Percentiles rank a stretch among this genome's conserved stretches.
Evolutionary conservation across 2,797 vertebrate genomes (phyloP).

Genomic region (Cossypha polioptera): DNA sequence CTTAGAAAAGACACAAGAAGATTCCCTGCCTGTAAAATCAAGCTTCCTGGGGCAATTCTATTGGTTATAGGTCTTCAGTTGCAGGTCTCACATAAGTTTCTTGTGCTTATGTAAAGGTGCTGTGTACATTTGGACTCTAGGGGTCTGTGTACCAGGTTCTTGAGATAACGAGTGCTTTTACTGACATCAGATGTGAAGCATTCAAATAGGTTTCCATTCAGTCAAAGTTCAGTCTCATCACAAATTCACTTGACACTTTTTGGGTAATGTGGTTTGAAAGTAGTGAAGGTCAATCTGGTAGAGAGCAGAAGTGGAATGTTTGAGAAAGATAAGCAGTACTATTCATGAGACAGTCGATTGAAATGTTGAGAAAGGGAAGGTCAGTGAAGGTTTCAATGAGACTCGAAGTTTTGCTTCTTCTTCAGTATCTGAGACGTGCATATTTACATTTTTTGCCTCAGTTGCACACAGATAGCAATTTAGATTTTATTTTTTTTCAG

Average conservation of each 20-base stretch:
- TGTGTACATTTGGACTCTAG: constrained; percentile 36
- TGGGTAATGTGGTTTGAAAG: constrained; percentile 12
- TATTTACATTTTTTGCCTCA: background rate
- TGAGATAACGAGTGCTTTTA: constrained; percentile 35
- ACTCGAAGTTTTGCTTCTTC: background rate
- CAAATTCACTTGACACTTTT: background rate
- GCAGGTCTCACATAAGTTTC: background rate
- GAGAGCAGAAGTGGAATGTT: background rate
- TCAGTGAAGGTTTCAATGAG: background rate
- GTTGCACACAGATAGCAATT: background rate
- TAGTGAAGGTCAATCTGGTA: constrained; percentile 25
- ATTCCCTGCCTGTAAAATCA: background rate
- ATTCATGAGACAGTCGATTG: background rate
- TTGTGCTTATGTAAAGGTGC: constrained; percentile 45
- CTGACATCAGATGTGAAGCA: constrained; percentile 3
- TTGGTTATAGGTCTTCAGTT: background rate
- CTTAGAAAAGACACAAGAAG: background rate
- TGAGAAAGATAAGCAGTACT: background rate
- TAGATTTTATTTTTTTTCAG: background rate
- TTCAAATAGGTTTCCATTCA: constrained; percentile 58
- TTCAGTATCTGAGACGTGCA: background rate
- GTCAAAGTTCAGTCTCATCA: constrained; percentile 37
- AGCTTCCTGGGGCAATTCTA: background rate
- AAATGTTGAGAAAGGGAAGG: background rate
- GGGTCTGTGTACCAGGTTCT: constrained; percentile 13